Base-by-base conservation (phyloP, 2,797 vertebrate species). In the Mus caroli region DNA sequence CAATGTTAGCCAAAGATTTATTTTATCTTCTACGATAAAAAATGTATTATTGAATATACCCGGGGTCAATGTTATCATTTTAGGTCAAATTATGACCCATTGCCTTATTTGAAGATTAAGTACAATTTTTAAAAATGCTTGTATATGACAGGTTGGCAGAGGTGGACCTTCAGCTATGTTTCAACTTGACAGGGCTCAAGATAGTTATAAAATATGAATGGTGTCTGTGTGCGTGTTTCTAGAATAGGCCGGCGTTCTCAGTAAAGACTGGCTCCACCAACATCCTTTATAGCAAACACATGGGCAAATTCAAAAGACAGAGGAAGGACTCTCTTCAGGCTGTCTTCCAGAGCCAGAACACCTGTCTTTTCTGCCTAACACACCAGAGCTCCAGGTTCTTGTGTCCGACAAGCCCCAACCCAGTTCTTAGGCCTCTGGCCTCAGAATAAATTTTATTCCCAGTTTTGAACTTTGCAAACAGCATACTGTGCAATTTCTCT, bases 71-170 rank as follows among this genome's bases (percentile, higher is more conserved):
- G 34, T 37, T 71, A 43, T 84, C 50, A 22, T 60, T 46, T 69
- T 60, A 52, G 4, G 6, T 20, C 34, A 31, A 82, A 80, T 88
- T 76, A 83, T 69, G 77, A 46, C 56, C 46, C 34, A 20, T 4
- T 67, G 91, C 64, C 43, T 71, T 88, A 50, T 58, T 69, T 95
- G 69, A 40, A 80, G 20, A 80, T 73, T 75, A 88, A 82, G 9
- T 24, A n/a, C 24, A 43, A 40, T 85, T 69, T 92, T 71, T 85
- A 37, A 69, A 84, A 37, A 71, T 71, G 22, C 15, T 50, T 40
- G 31, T 52, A 64, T 85, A 20, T 86, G 60, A 43, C 90, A 84
- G 56, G 78, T 43, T 31, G 19, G 43, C 40, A 83, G 34, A 64
- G 11, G 60, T 83, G 26, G 14, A 60, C 4, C 22, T 77, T 40